Conservation (phyloP, 1,140 invertebrate species). For the Apocrypta bakeri region DNA sequence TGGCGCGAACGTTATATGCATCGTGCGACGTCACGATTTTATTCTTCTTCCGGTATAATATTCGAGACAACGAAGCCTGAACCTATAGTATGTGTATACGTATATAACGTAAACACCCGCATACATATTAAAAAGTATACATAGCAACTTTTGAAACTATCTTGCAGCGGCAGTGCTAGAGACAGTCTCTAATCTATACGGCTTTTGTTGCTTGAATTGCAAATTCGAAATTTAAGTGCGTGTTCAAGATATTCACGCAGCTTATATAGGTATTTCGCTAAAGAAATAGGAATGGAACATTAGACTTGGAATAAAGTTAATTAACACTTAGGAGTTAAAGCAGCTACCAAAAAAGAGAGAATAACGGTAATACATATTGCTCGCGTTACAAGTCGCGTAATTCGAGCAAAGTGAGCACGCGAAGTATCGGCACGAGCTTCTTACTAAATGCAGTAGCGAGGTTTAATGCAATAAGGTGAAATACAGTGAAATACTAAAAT, state of each 20-base stretch:
- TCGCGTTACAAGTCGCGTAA: not conserved
- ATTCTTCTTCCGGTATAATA: slow-evolving; percentile 35
- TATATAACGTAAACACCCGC: slow-evolving; percentile 21
- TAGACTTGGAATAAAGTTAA: not conserved
- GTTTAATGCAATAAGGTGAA: not conserved
- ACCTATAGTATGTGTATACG: not conserved
- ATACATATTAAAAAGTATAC: slow-evolving; percentile 32
- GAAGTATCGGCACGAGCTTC: not conserved
- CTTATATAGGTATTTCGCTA: not conserved
- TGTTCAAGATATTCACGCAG: not conserved
- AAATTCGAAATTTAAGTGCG: not conserved
- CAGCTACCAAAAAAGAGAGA: not conserved
- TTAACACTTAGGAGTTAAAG: not conserved
- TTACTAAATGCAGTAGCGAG: not conserved
- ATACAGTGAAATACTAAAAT: slow-evolving; percentile 6
- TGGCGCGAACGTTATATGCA: not conserved
- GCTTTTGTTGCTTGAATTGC: not conserved
- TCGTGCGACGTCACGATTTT: slow-evolving; percentile 35
- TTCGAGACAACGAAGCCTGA: not conserved
- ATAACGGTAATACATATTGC: not conserved
- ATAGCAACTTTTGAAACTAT: not conserved
- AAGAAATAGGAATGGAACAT: too few species aligned
- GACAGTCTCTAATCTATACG: not conserved
- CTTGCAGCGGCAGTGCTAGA: not conserved
- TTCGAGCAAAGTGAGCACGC: not conserved